Evolutionary conservation across 2,888 invertebrate species (phyloP).

Genomic region (Rhimphoctona megacephalus): DNA sequence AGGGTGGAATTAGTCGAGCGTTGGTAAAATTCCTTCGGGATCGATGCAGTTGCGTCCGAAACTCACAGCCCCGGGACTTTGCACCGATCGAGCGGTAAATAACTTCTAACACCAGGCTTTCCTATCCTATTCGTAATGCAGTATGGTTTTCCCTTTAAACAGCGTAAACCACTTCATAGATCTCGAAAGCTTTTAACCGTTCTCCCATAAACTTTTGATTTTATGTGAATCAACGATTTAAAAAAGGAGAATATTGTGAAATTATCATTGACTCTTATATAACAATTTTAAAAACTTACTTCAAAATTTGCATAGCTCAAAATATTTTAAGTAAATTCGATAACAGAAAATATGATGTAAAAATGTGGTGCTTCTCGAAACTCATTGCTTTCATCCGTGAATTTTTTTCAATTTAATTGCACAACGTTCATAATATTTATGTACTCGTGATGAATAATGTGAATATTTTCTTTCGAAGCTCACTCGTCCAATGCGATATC

Average conservation of each 20-base stretch:
- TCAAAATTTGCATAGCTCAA: neutral
- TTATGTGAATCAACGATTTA: neutral
- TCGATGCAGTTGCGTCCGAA: conserved; percentile 28
- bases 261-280: neutral
- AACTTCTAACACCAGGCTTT: conserved; percentile 56
- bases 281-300: neutral
- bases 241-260: neutral
- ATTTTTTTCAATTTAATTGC: neutral
- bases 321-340: neutral
- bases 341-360: neutral
- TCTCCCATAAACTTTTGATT: conserved; percentile 2
- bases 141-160: conserved; percentile 21
- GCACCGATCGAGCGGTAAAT: conserved; percentile 55
- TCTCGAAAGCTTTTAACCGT: neutral
- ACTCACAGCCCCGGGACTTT: conserved; percentile 16
- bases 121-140: conserved; percentile 23
- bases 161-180: conserved; percentile 1
- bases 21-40: conserved; percentile 57
- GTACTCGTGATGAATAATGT: no score
- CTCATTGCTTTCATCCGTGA: neutral
- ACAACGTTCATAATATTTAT: no score
- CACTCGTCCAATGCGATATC: no score
- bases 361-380: no score
- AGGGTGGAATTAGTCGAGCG: conserved; percentile 61
- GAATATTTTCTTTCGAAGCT: no score